These are phyloP conservation scores for Nomada ferruginata DNA, from an alignment of 2,888 invertebrate genomes.

Conservation along the genomic window DNA sequence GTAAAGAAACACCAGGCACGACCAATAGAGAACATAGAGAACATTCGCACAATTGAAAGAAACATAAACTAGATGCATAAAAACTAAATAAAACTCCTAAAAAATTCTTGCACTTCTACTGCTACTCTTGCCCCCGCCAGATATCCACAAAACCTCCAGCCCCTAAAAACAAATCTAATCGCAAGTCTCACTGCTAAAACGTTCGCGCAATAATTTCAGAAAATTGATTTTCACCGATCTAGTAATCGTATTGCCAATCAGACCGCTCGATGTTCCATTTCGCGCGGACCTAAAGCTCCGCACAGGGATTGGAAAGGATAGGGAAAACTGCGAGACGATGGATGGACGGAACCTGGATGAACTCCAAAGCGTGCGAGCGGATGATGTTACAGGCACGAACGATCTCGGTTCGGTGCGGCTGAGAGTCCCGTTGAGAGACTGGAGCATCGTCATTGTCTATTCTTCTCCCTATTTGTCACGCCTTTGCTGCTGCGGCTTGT, in stretches of 20 bases:
- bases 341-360: constrained; percentile 48
- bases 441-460: constrained; percentile 80
- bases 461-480: constrained; percentile 80
- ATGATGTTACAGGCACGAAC: constrained; percentile 62
- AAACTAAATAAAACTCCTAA: too few relatives aligned
- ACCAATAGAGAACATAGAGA: too few relatives aligned
- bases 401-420: constrained; percentile 61
- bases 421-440: constrained; percentile 62
- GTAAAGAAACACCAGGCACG: too few relatives aligned
- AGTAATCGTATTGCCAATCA: constrained; percentile 2
- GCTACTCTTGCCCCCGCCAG: too few relatives aligned
- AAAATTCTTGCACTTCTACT: too few relatives aligned
- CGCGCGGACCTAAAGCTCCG: not conserved
- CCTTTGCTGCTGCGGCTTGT: constrained; percentile 70
- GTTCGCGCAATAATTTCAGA: too few relatives aligned
- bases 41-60: too few relatives aligned
- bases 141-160: too few relatives aligned
- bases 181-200: too few relatives aligned
- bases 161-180: too few relatives aligned
- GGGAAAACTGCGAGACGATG: constrained; percentile 24
- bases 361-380: constrained; percentile 55
- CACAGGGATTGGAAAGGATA: not conserved
- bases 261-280: constrained; percentile 2
- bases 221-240: not conserved
- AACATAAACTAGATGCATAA: too few relatives aligned